These are phyloP conservation scores for Apamea anceps DNA, from an alignment of 2,888 invertebrate species.

Conservation along the genomic window DNA sequence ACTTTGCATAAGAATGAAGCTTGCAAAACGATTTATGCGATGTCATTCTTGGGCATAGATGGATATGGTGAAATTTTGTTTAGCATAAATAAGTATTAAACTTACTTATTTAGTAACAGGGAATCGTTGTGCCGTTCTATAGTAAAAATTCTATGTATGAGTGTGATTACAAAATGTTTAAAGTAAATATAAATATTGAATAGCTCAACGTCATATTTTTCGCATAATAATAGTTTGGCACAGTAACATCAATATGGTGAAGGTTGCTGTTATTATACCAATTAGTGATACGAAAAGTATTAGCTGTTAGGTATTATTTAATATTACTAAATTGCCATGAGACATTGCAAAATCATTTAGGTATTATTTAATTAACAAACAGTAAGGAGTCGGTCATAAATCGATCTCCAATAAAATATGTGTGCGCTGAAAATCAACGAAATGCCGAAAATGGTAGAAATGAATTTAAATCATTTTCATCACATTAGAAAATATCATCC, in stretches of 20 bases:
- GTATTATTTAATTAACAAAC: neutral
- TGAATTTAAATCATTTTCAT: neutral
- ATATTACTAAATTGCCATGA: constrained; percentile 2
- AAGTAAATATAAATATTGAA: constrained; percentile 43
- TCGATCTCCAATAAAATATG: neutral
- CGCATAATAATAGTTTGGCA: constrained; percentile 49
- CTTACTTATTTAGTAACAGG: constrained; percentile 34
- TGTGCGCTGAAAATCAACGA: neutral
- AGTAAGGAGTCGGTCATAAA: constrained; percentile 11
- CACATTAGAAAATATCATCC: neutral
- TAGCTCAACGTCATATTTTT: constrained; percentile 26
- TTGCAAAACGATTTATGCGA: constrained; percentile 66
- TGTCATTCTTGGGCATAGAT: constrained; percentile 66
- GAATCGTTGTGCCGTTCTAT: constrained; percentile 16
- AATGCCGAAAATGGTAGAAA: neutral
- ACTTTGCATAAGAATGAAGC: constrained; percentile 64
- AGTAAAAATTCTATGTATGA: constrained; percentile 19
- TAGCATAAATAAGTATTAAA: constrained; percentile 44
- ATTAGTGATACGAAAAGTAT: constrained; percentile 48
- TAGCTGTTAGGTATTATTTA: constrained; percentile 15
- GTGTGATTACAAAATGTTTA: constrained; percentile 18
- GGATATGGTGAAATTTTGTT: constrained; percentile 54
- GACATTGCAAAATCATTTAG: constrained; percentile 5
- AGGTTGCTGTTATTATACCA: constrained; percentile 57
- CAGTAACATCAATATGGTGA: constrained; percentile 47